These are phyloP conservation scores for Tortrix viridana DNA, from an alignment of 2,888 invertebrate species.

Conservation along the genomic window DNA sequence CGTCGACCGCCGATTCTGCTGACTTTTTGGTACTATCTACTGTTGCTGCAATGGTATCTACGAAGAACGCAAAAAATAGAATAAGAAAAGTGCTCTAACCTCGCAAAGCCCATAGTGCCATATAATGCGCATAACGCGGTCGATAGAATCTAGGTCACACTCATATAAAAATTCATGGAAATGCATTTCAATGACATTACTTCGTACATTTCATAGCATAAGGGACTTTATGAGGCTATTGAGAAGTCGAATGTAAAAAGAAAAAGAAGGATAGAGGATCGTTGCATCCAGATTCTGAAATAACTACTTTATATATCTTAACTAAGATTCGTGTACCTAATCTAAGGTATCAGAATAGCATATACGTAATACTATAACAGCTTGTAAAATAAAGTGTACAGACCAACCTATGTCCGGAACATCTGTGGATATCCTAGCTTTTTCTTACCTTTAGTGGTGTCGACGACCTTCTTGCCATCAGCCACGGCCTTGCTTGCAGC, in stretches of 20 bases:
- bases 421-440: not conserved
- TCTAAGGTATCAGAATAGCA: no score
- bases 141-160: no score
- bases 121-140: not conserved
- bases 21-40: constrained; percentile 76
- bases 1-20: constrained; percentile 73
- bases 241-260: no score
- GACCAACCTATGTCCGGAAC: not conserved
- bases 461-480: constrained; percentile 78
- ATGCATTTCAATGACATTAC: no score
- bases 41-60: constrained; percentile 74
- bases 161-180: no score
- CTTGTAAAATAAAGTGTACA: no score
- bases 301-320: constrained; percentile 4
- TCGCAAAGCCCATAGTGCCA: constrained; percentile 5
- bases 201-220: no score
- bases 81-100: constrained; percentile 18
- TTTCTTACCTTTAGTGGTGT: constrained; percentile 74
- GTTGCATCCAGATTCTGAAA: constrained; percentile 8
- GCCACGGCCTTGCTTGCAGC: constrained; percentile 74
- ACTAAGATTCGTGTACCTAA: not conserved
- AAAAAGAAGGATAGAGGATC: no score
- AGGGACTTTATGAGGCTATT: no score
- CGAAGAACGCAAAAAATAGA: constrained; percentile 42
- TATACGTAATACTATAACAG: no score